Conservation (phyloP, 2,888 invertebrate genomes). For the Pherbina coryleti region DNA sequence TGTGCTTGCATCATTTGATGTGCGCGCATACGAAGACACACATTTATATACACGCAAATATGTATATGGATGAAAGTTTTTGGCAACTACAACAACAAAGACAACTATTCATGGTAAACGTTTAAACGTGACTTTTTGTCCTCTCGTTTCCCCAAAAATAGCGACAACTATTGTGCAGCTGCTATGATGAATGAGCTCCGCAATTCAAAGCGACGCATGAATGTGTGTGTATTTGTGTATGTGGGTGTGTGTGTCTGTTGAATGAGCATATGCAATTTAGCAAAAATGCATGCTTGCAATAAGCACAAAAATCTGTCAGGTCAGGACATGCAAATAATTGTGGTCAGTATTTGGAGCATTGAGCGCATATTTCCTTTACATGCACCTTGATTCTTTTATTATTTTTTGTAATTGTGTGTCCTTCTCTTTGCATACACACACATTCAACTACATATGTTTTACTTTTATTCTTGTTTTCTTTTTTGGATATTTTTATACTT, state of each 20-base stretch:
- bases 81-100: not conserved
- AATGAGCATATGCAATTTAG: slow-evolving; percentile 14
- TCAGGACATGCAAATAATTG: not conserved
- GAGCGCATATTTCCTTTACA: not conserved
- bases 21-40: not conserved
- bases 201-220: not conserved
- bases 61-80: not conserved
- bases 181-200: slow-evolving; percentile 5
- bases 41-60: not conserved
- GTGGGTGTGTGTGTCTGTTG: slow-evolving; percentile 27
- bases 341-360: slow-evolving; percentile 4
- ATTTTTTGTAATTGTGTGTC: too few species aligned
- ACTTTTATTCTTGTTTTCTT: too few species aligned
- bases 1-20: slow-evolving; percentile 9
- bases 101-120: not conserved
- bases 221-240: slow-evolving; percentile 26
- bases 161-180: not conserved
- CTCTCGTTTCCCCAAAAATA: not conserved
- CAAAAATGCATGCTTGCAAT: not conserved
- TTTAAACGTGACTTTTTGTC: slow-evolving; percentile 28
- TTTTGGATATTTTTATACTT: too few species aligned
- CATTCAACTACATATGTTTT: too few species aligned
- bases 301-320: not conserved
- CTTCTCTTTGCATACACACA: too few species aligned
- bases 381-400: not conserved